Evolutionary conservation across 1,140 invertebrate genomes (phyloP), one percentile per base, ranked within the genome.

Genomic region (Ceratina calcarata): DNA sequence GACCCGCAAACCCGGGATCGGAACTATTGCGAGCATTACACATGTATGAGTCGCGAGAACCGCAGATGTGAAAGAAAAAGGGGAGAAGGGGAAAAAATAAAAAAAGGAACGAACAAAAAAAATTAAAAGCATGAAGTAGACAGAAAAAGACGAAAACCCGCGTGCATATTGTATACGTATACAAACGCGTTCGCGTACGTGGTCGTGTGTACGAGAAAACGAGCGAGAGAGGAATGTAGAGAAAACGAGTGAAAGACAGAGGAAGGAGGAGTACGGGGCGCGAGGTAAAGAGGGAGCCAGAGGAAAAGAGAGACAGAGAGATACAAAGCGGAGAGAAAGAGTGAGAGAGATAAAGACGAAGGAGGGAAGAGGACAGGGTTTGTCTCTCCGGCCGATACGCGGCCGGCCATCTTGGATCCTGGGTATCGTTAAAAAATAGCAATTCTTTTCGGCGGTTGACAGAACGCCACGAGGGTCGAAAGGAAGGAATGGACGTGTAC

Each of bases 341-440:
- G 69, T 71, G 51, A 74, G 76, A 78, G 64, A 64, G 82, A 53
- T 66, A 74, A 22, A 60, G 60, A 67, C 58, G 53, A 62, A 72
- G 68, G 57, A 71, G 61, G 53, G 60, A 71, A 83, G 81, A 77
- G 74, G 78, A 78, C 32, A 78, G 76, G 85, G 82, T 73, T 82
- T 81, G 84, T 87, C 79, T 88, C 85, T 88, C 37, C 84, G 85
- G 53, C 70, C 86, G 84, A 86, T 80, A 86, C 79, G 85, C 82
- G 53, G 68, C 58, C 90, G 84, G 91, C 91, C 91, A 92, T 92
- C 86, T 92, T 92, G 91, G 78, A 91, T 91, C 87, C 86, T 88
- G 86, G 83, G 78, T 81, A 81, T 86, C 89, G 89, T 89, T 87
- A 81, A 89, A 91, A 90, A 90, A 87, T 84, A 85, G 82, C 82